A percentile compares a stretch with the other conserved stretches of the same genome.
Evolutionary conservation across 1,140 invertebrate species (phyloP).

Genomic region (Cyphomyrmex costatus): DNA sequence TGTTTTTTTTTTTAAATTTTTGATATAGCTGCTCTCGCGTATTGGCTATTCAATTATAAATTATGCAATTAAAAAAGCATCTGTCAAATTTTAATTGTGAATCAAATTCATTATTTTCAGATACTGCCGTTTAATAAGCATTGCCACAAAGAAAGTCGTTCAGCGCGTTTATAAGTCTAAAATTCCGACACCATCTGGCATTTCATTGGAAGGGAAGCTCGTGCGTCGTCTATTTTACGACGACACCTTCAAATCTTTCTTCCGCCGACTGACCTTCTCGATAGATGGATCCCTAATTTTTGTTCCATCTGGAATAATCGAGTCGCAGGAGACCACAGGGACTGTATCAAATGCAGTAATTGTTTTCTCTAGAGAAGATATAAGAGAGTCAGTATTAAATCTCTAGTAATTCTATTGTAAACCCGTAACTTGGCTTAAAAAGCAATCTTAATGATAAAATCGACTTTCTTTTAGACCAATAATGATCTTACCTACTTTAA

Average conservation of each 20-base stretch:
- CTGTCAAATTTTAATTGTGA: neutral
- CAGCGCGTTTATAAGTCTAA: slow-evolving; percentile 91
- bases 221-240: slow-evolving; percentile 95
- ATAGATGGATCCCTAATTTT: slow-evolving; percentile 96
- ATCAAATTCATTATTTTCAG: slow-evolving; percentile 85
- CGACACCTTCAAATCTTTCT: slow-evolving; percentile 98
- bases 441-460: neutral
- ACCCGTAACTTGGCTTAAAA: neutral
- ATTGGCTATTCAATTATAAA: neutral
- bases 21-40: no score
- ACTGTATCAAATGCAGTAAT: slow-evolving; percentile 92
- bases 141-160: slow-evolving; percentile 90
- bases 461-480: slow-evolving; percentile 89
- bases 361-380: slow-evolving; percentile 92
- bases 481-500: slow-evolving; percentile 92
- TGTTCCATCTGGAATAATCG: slow-evolving; percentile 93
- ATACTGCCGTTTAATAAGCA: slow-evolving; percentile 91
- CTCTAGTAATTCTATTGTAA: neutral
- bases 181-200: slow-evolving; percentile 88
- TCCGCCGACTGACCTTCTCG: slow-evolving; percentile 94
- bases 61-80: neutral
- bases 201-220: slow-evolving; percentile 88
- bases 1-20: no score
- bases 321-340: slow-evolving; percentile 88
- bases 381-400: slow-evolving; percentile 90